Evolutionary conservation across 2,113 vertebrate genomes (phyloP).

Genomic region (Grammomys surdaster): DNA sequence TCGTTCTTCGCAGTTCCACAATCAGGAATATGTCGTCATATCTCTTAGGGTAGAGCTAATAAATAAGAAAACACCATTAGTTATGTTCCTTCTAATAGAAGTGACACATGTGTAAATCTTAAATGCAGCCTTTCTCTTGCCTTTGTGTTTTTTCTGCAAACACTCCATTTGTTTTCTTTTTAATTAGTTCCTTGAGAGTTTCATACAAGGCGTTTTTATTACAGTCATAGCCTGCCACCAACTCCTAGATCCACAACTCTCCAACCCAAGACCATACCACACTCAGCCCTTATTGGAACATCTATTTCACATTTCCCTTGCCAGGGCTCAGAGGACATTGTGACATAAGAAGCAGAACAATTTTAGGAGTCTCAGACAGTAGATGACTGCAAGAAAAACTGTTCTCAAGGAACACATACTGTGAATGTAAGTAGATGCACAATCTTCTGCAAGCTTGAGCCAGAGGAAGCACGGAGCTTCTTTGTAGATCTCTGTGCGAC

Average conservation of each 20-base stretch:
- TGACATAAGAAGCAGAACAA: neutral
- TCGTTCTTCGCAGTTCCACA: neutral
- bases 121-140: neutral
- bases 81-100: neutral
- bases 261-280: neutral
- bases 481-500: neutral
- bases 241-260: neutral
- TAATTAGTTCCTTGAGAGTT: neutral
- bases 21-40: neutral
- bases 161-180: neutral
- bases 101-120: neutral
- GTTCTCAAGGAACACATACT: neutral
- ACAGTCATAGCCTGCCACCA: neutral
- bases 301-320: neutral
- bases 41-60: neutral
- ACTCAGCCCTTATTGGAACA: neutral
- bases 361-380: neutral
- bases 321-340: neutral
- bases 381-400: neutral
- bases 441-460: neutral
- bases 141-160: neutral
- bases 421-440: neutral
- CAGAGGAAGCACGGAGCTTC: neutral
- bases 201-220: neutral
- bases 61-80: neutral